A percentile compares a stretch with the other conserved stretches of the same genome.
phyloP scores from a whole-genome alignment of 2,113 vertebrate species.

The Vireo altiloquus region DNA sequence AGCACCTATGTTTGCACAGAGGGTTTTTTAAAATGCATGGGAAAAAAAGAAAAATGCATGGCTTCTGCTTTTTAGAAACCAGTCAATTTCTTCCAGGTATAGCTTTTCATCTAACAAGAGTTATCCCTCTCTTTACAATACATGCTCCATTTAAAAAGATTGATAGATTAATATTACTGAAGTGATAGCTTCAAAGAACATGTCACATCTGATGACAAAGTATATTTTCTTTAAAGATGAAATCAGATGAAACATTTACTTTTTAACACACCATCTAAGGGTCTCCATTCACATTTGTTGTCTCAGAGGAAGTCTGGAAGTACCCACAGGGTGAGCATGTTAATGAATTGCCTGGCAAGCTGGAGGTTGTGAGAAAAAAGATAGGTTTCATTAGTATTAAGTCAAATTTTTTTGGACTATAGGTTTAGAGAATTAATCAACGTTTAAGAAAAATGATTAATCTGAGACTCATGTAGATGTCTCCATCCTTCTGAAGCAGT shows the following conservation, averaged over 20 bases:
- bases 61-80: neutral
- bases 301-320: neutral
- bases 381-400: neutral
- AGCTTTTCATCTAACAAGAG: neutral
- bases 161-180: neutral
- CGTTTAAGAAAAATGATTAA: neutral
- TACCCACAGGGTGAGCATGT: neutral
- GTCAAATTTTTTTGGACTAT: neutral
- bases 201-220: neutral
- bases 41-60: neutral
- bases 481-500: neutral
- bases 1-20: neutral
- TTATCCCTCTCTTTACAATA: neutral
- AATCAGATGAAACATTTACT: neutral
- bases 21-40: rapidly evolving
- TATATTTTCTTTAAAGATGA: neutral
- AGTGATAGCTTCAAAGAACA: neutral
- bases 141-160: neutral
- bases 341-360: neutral
- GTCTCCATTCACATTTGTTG: neutral
- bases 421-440: neutral
- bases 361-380: neutral
- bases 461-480: neutral
- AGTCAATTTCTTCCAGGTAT: neutral
- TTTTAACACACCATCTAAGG: neutral